Evolutionary conservation across 2,888 invertebrate genomes (phyloP).

Genomic region (Drosophila mimica): DNA sequence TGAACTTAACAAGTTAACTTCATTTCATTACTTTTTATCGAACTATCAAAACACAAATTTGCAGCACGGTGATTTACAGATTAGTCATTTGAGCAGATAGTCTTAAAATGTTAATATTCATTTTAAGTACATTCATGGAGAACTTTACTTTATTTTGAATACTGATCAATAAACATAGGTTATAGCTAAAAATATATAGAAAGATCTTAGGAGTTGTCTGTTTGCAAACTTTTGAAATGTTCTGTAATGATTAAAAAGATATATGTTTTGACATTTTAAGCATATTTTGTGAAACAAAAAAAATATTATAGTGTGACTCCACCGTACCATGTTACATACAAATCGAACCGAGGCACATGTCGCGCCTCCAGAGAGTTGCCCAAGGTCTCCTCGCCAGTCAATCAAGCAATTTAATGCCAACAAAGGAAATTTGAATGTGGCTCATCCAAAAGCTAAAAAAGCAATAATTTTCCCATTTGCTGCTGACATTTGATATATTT

Average conservation of each 20-base stretch:
- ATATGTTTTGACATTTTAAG: background rate
- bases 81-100: no score
- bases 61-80: no score
- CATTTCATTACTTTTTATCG: no score
- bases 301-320: background rate
- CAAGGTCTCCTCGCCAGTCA: constrained; percentile 22
- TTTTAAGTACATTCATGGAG: no score
- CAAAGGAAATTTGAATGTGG: constrained; percentile 11
- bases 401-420: constrained; percentile 35
- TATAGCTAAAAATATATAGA: background rate
- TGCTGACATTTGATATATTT: background rate
- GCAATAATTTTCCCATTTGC: background rate
- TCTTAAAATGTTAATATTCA: no score
- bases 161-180: no score
- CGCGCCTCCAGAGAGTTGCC: constrained; percentile 28
- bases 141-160: background rate
- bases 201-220: background rate
- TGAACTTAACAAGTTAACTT: no score
- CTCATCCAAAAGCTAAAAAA: constrained; percentile 3
- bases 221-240: background rate
- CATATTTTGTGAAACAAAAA: background rate
- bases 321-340: background rate
- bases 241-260: background rate
- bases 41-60: no score
- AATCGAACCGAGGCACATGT: constrained; percentile 20